Evolutionary conservation across 64 coral and sea anemone genomes (phyloP), one percentile per base, ranked within the genome.

Genomic region (Acropora yongei): DNA sequence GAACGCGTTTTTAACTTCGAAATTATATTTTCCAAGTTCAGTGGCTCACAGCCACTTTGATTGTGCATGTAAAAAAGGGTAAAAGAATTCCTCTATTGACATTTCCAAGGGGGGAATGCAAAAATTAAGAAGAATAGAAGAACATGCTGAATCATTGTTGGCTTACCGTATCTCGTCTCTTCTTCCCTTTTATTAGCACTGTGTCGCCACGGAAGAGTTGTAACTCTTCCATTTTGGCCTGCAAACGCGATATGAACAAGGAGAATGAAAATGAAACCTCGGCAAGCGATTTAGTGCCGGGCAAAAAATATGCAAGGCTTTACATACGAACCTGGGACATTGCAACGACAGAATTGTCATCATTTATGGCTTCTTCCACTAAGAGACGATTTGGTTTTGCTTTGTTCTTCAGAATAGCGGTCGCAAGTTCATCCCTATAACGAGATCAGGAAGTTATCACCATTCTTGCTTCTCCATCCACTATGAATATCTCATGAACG

Each of bases 191-290:
- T 45, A 99, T 96, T 9, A 99, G 94, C 18, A 99, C 97, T 68
- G 97, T 99, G 86, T 99, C 97, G 14, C 97, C 97, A 19, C 97
- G 91, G 86, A 99, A 99, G 5, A 99, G 80, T 68, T 99, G 97
- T 39, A 99, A 80, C 46, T 99, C 97, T 84, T 99, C 97, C 97
- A 99, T 99, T 91, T 99, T 99, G 2, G 84, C 57, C 97, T 99
- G 61, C 19, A 72, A 68, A 93, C 8, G 44, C 4, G 84, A 79
- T 7, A 78, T n/a, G 69, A 65, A 43, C 69, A 85, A 4, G 30
- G 47, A 78, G 53, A 57, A n/a, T 78, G 41, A 76, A 93, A 77
- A 65, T 66, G 13, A 1, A 67, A 49, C 72, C 78, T 83, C n/a
- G 13, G 66, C 39, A 8, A 41, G 66, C 41, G 5, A 87, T n/a